A percentile compares a stretch with the other conserved stretches of the same genome.
Conservation (phyloP, 2,113 vertebrate genomes). For the Cyanoliseus patagonus region DNA sequence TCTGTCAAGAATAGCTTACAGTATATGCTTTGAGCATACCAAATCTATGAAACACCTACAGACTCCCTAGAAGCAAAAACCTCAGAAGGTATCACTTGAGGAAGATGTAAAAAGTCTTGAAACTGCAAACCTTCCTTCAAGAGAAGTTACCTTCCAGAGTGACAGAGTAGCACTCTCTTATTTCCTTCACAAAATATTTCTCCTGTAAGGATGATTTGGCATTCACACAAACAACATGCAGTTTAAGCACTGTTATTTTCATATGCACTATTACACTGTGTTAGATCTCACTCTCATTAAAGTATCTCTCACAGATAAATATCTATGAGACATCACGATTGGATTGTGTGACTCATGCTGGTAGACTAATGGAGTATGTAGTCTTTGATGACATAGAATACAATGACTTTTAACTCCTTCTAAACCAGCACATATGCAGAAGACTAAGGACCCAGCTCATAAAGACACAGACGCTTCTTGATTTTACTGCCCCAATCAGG, state of each 20-base stretch:
- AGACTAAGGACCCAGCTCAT: background rate
- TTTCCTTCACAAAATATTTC: background rate
- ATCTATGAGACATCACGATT: background rate
- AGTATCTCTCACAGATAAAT: background rate
- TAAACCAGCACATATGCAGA: background rate
- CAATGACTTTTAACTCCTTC: background rate
- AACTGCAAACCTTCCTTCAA: background rate
- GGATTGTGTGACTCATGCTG: background rate
- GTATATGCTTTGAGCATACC: background rate
- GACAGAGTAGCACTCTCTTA: background rate
- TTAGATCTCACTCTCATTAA: background rate
- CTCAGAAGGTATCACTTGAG: background rate
- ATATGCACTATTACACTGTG: background rate
- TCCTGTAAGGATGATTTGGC: background rate
- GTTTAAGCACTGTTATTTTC: background rate
- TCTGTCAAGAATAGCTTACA: background rate
- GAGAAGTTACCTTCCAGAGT: background rate
- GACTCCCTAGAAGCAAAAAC: background rate
- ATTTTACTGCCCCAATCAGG: background rate
- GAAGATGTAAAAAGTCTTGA: background rate
- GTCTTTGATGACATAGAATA: background rate
- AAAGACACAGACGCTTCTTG: background rate
- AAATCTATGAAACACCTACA: background rate
- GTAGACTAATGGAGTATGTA: background rate
- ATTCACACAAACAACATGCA: background rate